A percentile compares a stretch with the other conserved stretches of the same genome.
These are phyloP conservation scores for Pelochelys cantorii DNA, from an alignment of 2,797 vertebrate species.

Conservation along the genomic window DNA sequence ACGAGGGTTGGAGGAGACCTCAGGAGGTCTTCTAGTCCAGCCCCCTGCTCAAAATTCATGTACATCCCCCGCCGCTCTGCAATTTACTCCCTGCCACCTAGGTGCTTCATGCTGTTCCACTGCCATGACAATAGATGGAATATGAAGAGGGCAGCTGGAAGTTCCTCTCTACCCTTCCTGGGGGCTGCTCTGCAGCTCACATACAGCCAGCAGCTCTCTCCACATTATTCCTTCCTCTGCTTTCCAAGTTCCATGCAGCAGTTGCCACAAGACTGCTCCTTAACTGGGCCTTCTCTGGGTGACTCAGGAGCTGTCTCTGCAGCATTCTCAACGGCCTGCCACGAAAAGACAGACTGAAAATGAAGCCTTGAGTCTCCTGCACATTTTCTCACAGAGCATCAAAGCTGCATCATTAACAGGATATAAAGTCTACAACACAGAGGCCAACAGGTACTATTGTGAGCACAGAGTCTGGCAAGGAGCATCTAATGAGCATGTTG, in stretches of 20 bases:
- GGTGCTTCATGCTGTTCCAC: not conserved
- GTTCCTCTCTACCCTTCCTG: not conserved
- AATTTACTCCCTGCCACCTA: not conserved
- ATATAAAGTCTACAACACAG: not conserved
- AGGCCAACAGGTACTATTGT: not conserved
- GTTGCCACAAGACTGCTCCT: not conserved
- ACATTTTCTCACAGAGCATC: not conserved
- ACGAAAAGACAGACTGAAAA: not conserved
- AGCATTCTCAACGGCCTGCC: not conserved
- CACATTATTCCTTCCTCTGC: not conserved
- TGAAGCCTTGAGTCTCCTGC: not conserved
- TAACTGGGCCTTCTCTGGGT: not conserved
- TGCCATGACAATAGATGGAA: no score
- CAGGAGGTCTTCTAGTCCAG: no score
- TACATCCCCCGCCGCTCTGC: not conserved
- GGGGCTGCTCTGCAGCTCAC: not conserved
- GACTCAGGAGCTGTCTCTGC: not conserved
- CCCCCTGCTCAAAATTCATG: not conserved
- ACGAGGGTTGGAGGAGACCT: no score
- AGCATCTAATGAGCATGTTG: not conserved
- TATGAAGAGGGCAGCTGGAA: not conserved
- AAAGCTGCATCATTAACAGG: not conserved
- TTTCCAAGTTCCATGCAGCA: not conserved
- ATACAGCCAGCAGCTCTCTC: not conserved
- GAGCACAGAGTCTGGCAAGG: not conserved